A percentile compares a stretch with the other conserved stretches of the same genome.
These are phyloP conservation scores for Baccha elongata DNA, from an alignment of 2,888 invertebrate species.

Conservation along the genomic window DNA sequence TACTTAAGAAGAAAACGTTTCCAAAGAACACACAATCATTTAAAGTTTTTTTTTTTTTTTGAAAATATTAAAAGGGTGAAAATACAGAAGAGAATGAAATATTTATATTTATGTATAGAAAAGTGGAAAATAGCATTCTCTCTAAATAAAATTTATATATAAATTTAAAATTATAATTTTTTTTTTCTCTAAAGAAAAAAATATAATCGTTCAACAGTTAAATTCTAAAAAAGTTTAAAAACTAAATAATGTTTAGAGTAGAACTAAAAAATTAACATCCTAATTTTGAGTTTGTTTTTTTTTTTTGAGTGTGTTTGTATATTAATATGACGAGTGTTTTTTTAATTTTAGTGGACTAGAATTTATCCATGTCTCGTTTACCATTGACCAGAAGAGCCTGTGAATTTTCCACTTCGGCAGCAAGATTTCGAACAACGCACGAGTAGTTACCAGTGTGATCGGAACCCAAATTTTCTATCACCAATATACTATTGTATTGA, in stretches of 20 bases:
- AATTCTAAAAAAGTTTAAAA: constrained; percentile 59
- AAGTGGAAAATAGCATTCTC: constrained; percentile 72
- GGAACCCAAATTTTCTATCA: constrained; percentile 89
- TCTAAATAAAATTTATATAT: constrained; percentile 66
- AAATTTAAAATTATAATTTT: constrained; percentile 43
- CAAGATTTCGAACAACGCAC: constrained; percentile 88
- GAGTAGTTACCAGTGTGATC: constrained; percentile 91
- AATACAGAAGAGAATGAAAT: constrained; percentile 71
- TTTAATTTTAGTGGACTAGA: constrained; percentile 35
- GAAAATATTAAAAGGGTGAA: constrained; percentile 67
- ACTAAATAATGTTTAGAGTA: constrained; percentile 43
- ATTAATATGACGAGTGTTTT: constrained; percentile 56
- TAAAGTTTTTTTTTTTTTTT: constrained; percentile 53
- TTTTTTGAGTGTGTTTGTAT: constrained; percentile 26
- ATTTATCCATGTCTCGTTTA: constrained; percentile 83
- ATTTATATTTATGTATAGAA: constrained; percentile 71
- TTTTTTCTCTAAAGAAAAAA: constrained; percentile 53
- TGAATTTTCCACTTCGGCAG: constrained; percentile 88
- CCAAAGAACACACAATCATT: constrained; percentile 73
- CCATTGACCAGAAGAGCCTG: constrained; percentile 90
- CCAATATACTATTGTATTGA: constrained; percentile 90
- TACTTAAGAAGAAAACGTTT: constrained; percentile 66
- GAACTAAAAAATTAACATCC: constrained; percentile 34
- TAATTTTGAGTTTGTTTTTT: constrained; percentile 46
- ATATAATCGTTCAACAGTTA: constrained; percentile 55